These are phyloP conservation scores for Nothura maculosa DNA, from an alignment of 2,797 vertebrate genomes.

Conservation along the genomic window DNA sequence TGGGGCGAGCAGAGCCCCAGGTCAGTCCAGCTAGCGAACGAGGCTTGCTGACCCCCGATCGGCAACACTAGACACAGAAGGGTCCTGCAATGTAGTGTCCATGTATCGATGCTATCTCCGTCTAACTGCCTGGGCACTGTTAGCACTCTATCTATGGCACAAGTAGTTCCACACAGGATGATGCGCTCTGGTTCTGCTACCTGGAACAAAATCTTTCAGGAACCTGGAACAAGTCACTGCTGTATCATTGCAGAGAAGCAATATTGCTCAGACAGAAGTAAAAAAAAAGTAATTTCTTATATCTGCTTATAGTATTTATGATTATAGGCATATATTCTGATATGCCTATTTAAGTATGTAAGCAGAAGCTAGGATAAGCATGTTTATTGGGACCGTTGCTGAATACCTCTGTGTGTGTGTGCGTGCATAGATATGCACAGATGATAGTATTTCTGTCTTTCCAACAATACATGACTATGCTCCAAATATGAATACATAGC, in stretches of 20 bases:
- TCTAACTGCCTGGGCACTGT: background rate
- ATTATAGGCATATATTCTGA: background rate
- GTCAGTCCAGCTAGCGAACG: too few species aligned
- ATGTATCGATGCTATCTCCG: background rate
- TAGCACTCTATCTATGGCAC: background rate
- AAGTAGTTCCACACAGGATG: background rate
- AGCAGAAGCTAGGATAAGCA: conserved; percentile 27
- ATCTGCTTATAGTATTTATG: background rate
- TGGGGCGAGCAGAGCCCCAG: too few species aligned
- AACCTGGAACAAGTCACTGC: background rate
- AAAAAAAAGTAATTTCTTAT: background rate
- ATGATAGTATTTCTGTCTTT: background rate
- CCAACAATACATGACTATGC: background rate
- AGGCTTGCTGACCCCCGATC: too few species aligned
- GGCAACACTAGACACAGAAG: background rate
- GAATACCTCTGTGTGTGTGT: background rate
- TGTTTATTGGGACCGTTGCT: background rate
- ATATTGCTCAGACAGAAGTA: background rate
- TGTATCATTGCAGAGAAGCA: background rate
- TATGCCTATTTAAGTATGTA: background rate
- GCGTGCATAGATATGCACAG: background rate
- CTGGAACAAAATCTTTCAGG: background rate
- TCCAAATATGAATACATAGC: background rate
- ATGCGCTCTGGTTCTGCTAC: background rate
- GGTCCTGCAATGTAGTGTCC: background rate